A percentile compares a stretch with the other conserved stretches of the same genome.
These are phyloP conservation scores for Dipodomys stephensi DNA, from an alignment of 2,113 vertebrate species.

Conservation along the genomic window DNA sequence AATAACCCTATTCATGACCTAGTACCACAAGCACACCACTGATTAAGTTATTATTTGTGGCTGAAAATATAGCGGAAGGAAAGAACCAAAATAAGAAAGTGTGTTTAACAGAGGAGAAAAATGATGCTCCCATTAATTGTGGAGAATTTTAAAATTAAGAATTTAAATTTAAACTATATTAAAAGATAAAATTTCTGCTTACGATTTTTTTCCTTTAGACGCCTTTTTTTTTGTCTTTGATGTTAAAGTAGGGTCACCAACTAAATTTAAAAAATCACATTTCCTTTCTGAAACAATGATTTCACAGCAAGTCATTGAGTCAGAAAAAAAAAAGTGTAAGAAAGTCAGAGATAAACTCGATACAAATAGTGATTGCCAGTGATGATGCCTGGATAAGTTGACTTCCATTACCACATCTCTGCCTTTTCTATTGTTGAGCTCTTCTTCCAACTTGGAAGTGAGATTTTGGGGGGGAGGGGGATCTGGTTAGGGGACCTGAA, in stretches of 20 bases:
- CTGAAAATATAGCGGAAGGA: not conserved
- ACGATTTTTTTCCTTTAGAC: not conserved
- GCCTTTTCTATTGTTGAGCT: not conserved
- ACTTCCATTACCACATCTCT: not conserved
- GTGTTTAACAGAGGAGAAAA: not conserved
- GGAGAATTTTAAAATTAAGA: not conserved
- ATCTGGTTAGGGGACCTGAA: no score
- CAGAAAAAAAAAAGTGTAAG: conserved; percentile 3
- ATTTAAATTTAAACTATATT: not conserved
- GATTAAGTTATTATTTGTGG: not conserved
- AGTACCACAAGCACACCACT: not conserved
- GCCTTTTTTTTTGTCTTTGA: conserved; percentile 43
- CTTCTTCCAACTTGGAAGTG: not conserved
- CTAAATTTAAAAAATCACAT: conserved; percentile 42
- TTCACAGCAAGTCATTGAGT: conserved; percentile 26
- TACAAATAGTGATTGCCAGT: not conserved
- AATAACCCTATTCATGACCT: not conserved
- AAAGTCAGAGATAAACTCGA: not conserved
- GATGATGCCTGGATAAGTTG: not conserved
- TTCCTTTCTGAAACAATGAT: conserved; percentile 43
- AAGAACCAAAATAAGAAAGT: not conserved
- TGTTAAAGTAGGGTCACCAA: conserved; percentile 9
- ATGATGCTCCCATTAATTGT: not conserved
- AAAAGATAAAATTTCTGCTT: not conserved
- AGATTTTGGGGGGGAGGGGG: no score